Percentiles rank a stretch among this genome's conserved stretches.
Evolutionary conservation across 2,888 invertebrate genomes (phyloP).

Genomic region (Conomelus anceps): DNA sequence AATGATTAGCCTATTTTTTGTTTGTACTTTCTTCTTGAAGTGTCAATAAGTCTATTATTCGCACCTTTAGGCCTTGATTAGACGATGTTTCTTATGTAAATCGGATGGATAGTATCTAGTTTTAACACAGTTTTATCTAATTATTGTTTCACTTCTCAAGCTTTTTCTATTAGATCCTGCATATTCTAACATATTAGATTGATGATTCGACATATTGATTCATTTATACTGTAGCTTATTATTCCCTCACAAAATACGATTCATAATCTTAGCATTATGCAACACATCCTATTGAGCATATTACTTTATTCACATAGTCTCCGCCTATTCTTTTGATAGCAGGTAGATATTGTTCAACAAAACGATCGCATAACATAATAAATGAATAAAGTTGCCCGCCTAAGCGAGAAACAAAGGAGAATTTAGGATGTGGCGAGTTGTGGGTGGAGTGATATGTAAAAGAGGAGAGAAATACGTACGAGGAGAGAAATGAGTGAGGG

Average conservation of each 20-base stretch:
- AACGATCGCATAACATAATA: neutral
- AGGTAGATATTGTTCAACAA: neutral
- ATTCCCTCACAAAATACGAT: neutral
- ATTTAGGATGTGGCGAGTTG: constrained; percentile 3
- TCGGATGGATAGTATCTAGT: too few relatives aligned
- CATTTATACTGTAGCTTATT: too few relatives aligned
- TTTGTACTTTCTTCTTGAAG: too few relatives aligned
- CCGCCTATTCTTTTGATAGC: neutral
- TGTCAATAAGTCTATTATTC: too few relatives aligned
- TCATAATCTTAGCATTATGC: neutral
- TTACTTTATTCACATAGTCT: neutral
- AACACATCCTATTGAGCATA: neutral
- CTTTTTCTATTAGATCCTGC: too few relatives aligned
- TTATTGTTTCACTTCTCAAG: too few relatives aligned
- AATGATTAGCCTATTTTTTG: too few relatives aligned
- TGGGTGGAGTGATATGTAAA: neutral
- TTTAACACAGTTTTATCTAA: too few relatives aligned
- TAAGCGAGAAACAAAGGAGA: neutral
- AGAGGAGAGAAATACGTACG: neutral
- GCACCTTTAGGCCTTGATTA: too few relatives aligned
- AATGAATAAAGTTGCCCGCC: neutral
- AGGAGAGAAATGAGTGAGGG: neutral
- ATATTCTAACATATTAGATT: too few relatives aligned
- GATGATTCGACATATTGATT: too few relatives aligned
- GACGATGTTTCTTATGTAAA: too few relatives aligned